phyloP scores from a whole-genome alignment of 2,113 vertebrate species.

The Psittacula cyanocephala region DNA sequence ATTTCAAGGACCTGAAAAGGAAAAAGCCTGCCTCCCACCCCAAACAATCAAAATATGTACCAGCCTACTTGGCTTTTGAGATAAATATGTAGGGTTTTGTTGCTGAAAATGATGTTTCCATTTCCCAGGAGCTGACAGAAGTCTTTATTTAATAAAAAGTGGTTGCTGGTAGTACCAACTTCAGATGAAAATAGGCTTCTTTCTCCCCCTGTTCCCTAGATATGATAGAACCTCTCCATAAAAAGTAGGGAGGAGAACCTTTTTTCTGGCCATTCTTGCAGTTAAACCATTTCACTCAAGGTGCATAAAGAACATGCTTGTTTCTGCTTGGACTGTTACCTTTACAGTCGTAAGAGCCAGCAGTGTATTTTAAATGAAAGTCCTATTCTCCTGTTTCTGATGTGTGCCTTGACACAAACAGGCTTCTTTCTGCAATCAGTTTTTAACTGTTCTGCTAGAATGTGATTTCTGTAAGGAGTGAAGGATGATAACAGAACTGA shows the following conservation, averaged over 20 bases:
- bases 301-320: neutral
- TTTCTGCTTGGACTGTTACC: neutral
- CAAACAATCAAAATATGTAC: neutral
- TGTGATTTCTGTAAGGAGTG: neutral
- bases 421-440: neutral
- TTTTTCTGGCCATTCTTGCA: neutral
- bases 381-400: neutral
- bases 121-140: slow-evolving; percentile 37
- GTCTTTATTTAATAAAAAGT: slow-evolving; percentile 15
- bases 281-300: neutral
- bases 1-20: slow-evolving; percentile 24
- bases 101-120: slow-evolving; percentile 31
- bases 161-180: slow-evolving; percentile 26
- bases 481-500: neutral
- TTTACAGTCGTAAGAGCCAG: neutral
- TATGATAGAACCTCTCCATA: neutral
- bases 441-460: neutral
- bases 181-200: neutral
- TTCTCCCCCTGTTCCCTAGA: neutral
- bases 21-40: slow-evolving; percentile 16
- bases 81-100: slow-evolving; percentile 31
- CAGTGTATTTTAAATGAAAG: neutral
- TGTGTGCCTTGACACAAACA: neutral
- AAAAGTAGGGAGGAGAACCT: neutral
- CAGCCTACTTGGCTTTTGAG: slow-evolving; percentile 40